Evolutionary conservation across 1,140 invertebrate species (phyloP).

Genomic region (Heliconius eleuchia): DNA sequence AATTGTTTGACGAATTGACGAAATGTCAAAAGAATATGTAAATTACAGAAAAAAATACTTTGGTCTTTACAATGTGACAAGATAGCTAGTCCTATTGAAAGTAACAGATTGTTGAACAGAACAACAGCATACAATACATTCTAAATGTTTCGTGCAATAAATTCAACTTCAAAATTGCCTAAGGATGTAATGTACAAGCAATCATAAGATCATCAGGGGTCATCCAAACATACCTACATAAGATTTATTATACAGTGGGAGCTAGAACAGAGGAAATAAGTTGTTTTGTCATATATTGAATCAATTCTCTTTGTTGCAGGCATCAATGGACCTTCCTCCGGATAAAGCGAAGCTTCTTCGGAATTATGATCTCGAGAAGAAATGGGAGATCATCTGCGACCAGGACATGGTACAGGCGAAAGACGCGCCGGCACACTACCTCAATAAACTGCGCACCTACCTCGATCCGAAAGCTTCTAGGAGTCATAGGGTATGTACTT

Average conservation of each 20-base stretch:
- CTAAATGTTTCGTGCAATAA: neutral
- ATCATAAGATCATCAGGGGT: constrained; percentile 20
- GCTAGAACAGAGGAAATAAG: constrained; percentile 11
- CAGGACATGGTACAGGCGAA: constrained; percentile 99
- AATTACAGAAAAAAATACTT: no score
- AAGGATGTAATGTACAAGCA: constrained; percentile 21
- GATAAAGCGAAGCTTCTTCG: constrained; percentile 99
- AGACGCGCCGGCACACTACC: constrained; percentile 96
- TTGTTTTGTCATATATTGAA: constrained; percentile 13
- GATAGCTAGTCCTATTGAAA: neutral
- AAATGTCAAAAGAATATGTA: no score
- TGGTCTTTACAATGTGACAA: no score
- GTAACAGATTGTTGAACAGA: neutral
- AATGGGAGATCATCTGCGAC: constrained; percentile 99
- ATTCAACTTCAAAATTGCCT: constrained; percentile 2
- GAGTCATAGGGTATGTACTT: constrained; percentile 91
- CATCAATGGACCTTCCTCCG: constrained; percentile 98
- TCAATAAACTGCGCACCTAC: constrained; percentile 96
- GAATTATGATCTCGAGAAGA: constrained; percentile 98
- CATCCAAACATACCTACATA: constrained; percentile 13
- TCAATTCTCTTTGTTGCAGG: constrained; percentile 82
- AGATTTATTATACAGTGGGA: constrained; percentile 14
- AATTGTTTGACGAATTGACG: no score
- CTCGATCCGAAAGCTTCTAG: constrained; percentile 97
- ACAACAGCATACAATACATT: neutral